Conservation (phyloP, 2,888 invertebrate genomes). For the Leucoptera coffeella region DNA sequence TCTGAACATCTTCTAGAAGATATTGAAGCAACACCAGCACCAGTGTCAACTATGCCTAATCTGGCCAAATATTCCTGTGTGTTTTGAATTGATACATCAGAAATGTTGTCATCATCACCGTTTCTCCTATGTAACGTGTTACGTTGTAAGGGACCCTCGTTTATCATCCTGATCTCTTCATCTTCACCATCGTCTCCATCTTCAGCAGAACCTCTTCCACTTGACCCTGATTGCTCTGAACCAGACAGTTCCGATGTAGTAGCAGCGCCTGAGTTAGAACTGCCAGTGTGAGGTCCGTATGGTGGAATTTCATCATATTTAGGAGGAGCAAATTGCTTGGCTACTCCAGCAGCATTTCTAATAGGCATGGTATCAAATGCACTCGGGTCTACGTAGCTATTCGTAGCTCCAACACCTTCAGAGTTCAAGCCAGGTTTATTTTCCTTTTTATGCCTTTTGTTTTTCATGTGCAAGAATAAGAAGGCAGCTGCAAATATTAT, state of each 20-base stretch:
- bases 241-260: conserved; percentile 89
- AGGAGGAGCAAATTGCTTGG: conserved; percentile 77
- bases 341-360: conserved; percentile 55
- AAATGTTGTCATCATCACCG: conserved; percentile 66
- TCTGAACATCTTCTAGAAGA: conserved; percentile 65
- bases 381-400: conserved; percentile 82
- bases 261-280: conserved; percentile 72
- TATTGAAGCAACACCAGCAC: conserved; percentile 58
- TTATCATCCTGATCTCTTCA: conserved; percentile 96
- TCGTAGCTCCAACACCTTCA: conserved; percentile 69
- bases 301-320: conserved; percentile 89
- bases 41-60: conserved; percentile 86
- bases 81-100: conserved; percentile 87
- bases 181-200: conserved; percentile 90
- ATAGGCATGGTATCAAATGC: conserved; percentile 88
- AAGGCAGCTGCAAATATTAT: conserved; percentile 82
- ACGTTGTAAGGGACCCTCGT: conserved; percentile 80
- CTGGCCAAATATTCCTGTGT: conserved; percentile 94
- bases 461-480: conserved; percentile 77
- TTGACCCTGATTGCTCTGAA: conserved; percentile 92
- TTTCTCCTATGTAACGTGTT: conserved; percentile 59
- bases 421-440: conserved; percentile 71
- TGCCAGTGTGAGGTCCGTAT: conserved; percentile 71
- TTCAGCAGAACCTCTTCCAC: conserved; percentile 93
- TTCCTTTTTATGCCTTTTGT: conserved; percentile 71